These are phyloP conservation scores for Lepisosteus osseus DNA, from an alignment of 2,113 vertebrate genomes.

Conservation along the genomic window DNA sequence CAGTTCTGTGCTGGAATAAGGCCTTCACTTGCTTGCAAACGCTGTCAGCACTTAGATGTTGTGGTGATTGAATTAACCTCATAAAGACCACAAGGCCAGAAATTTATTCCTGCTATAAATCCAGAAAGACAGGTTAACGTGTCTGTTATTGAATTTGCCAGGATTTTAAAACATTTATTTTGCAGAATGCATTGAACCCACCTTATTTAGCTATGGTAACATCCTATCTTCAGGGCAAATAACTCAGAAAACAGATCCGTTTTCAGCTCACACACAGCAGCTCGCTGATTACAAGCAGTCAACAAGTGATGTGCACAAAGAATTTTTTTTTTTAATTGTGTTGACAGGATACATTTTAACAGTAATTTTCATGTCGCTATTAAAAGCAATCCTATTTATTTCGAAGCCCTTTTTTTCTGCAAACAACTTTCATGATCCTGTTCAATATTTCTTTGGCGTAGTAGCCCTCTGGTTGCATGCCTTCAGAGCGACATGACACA, in stretches of 20 bases:
- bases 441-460: no score
- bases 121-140: constrained; percentile 16
- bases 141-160: constrained; percentile 8
- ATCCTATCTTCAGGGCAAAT: constrained; percentile 11
- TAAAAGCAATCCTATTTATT: no score
- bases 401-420: no score
- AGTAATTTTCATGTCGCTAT: no score
- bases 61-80: constrained; percentile 21
- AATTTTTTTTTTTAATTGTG: no score
- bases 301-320: neutral
- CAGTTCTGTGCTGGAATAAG: neutral
- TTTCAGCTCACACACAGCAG: constrained; percentile 8
- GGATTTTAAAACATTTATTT: constrained; percentile 15
- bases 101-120: constrained; percentile 17
- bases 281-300: neutral
- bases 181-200: constrained; percentile 1
- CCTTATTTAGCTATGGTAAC: constrained; percentile 15
- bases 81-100: constrained; percentile 14
- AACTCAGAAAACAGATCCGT: constrained; percentile 1
- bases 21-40: constrained; percentile 10
- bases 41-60: constrained; percentile 10
- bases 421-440: no score
- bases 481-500: no score
- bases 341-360: no score
- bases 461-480: no score